These are phyloP conservation scores for Manduca sexta DNA, from an alignment of 1,140 invertebrate species.

Conservation along the genomic window DNA sequence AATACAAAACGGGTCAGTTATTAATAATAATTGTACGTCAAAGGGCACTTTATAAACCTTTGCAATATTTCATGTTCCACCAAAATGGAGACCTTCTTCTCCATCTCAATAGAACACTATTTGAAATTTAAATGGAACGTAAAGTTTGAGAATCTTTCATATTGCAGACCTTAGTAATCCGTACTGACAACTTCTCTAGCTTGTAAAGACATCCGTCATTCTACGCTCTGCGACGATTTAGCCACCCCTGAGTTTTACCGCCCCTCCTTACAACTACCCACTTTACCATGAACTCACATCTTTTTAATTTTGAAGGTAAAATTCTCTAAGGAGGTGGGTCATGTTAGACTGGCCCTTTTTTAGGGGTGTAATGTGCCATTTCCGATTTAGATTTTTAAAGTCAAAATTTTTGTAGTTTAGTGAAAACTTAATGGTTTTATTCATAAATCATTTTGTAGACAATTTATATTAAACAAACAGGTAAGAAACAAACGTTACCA, in stretches of 20 bases:
- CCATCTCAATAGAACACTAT: too few relatives aligned
- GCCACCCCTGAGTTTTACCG: constrained; percentile 41
- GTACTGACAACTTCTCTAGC: constrained; percentile 47
- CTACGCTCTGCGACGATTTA: constrained; percentile 39
- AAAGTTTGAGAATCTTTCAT: constrained; percentile 38
- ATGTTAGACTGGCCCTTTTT: constrained; percentile 20
- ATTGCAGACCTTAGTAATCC: constrained; percentile 19
- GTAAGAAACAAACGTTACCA: too few relatives aligned
- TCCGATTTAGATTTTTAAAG: constrained; percentile 41
- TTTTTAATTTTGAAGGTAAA: background rate
- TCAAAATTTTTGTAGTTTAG: constrained; percentile 1
- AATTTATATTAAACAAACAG: too few relatives aligned
- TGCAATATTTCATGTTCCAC: too few relatives aligned
- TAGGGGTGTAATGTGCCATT: constrained; percentile 53
- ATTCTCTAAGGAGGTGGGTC: constrained; percentile 9
- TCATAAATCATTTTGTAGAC: background rate
- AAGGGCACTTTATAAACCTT: too few relatives aligned
- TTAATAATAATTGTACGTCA: too few relatives aligned
- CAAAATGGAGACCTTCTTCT: too few relatives aligned
- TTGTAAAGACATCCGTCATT: constrained; percentile 69
- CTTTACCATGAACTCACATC: constrained; percentile 17
- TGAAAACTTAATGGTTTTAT: constrained; percentile 15
- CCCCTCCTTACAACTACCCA: constrained; percentile 34
- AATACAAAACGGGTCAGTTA: too few relatives aligned
- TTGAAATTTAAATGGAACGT: too few relatives aligned